Conservation (phyloP, 2,113 vertebrate genomes). For the Eubucco bourcierii region DNA sequence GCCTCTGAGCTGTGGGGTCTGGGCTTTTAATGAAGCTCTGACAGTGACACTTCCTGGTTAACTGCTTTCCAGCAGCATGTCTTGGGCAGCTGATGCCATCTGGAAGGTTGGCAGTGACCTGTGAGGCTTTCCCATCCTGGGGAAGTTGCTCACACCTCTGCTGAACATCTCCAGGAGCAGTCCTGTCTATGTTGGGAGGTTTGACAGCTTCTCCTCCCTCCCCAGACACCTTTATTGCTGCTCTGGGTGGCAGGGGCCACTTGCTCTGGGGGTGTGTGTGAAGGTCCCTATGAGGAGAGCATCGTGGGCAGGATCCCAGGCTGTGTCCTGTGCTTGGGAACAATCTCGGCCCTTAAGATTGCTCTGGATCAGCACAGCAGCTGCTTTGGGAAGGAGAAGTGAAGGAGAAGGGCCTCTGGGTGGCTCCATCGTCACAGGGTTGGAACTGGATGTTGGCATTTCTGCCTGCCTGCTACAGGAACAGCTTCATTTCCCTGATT, state of each 20-base stretch:
- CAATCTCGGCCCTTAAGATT: accelerated
- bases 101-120: background rate
- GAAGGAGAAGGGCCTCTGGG: conserved; percentile 18
- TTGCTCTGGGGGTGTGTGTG: background rate
- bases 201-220: background rate
- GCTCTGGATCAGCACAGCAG: accelerated
- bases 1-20: background rate
- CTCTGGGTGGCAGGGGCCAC: background rate
- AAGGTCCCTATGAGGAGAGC: background rate
- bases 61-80: background rate
- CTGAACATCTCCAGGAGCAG: background rate
- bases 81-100: background rate
- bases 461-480: accelerated
- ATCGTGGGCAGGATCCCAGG: background rate
- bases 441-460: background rate
- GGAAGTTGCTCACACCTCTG: background rate
- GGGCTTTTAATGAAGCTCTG: background rate
- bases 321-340: background rate
- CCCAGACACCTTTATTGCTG: background rate
- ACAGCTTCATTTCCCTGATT: background rate
- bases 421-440: conserved; percentile 12
- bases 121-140: background rate
- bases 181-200: background rate
- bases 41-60: background rate
- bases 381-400: background rate